Base-by-base conservation (phyloP, 2,888 invertebrate genomes). In the Polyploca ridens region DNA sequence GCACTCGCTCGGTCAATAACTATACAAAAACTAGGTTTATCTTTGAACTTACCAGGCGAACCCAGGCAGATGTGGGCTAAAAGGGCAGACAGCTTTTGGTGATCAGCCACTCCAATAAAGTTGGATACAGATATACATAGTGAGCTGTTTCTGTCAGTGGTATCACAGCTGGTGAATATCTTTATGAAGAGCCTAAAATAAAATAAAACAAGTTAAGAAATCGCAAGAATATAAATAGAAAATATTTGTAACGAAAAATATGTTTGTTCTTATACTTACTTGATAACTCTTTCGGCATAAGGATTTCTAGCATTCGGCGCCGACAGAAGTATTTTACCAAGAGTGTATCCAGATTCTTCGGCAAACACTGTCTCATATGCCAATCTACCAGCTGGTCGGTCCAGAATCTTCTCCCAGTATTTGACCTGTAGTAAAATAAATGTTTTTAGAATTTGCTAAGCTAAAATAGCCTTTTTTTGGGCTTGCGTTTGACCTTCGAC, bases 371-470 rank as follows among this genome's bases (percentile, higher is more conserved):
- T 95, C 78, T 98, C 97, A 79, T 98, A 95, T 0, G 98, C 98
- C 77, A 96, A 95, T 69, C 97, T 95, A 0, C 98, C 98, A 0
- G 97, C 95, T 0, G 97, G 95, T 69, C 97, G 97, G 64, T 98
- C 98, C 33, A 99, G 87, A 72, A 98, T 96, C 78, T 96, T 96
- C 84, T 98, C 98, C 96, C 98, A 97, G 80, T 98, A 98, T 77
- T 96, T 97, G 33, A 98, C 94, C 90, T 97, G 95, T 70, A 96
- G 95, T 58, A 96, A n/a, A 82, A 62, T 95, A 63, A 66, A 11
- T 63, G 7, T 59, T 54, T 46, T 46, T n/a, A 46, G 6, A 6
- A n/a, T 13, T 41, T 3, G 7, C 41, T 38, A 38, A 59, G 7
- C 57, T 46, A 33, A 16, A 19, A 33, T 13, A 38, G 41, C 3